These are phyloP conservation scores for Cephalopachus bancanus DNA, from an alignment of 2,797 vertebrate genomes.

Conservation along the genomic window DNA sequence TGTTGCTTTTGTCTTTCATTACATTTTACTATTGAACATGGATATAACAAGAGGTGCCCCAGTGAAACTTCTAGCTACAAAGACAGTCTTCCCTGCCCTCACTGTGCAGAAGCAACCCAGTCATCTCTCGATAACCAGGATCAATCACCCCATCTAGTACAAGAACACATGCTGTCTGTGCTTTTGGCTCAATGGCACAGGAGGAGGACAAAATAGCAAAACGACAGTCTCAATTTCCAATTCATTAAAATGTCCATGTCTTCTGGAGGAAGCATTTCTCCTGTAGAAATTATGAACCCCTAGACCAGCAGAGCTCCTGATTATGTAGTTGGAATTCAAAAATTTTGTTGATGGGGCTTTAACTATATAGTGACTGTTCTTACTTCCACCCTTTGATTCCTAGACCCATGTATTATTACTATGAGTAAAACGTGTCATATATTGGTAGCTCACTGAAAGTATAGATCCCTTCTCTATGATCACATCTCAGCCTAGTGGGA, in stretches of 20 bases:
- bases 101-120: background rate
- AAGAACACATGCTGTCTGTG: background rate
- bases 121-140: background rate
- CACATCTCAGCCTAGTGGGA: background rate
- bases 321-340: background rate
- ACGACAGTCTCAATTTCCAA: background rate
- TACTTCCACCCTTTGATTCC: background rate
- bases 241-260: background rate
- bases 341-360: background rate
- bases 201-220: background rate
- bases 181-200: background rate
- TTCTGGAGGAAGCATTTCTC: background rate
- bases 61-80: background rate
- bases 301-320: background rate
- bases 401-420: background rate
- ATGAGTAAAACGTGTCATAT: background rate
- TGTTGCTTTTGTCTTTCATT: background rate
- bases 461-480: background rate
- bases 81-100: background rate
- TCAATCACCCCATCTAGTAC: background rate
- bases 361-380: background rate
- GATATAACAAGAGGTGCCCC: background rate
- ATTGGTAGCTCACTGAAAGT: background rate
- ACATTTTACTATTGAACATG: background rate
- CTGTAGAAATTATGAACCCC: background rate